phyloP scores from a whole-genome alignment of 2,888 invertebrate species.

The Asteroscopus sphinx region DNA sequence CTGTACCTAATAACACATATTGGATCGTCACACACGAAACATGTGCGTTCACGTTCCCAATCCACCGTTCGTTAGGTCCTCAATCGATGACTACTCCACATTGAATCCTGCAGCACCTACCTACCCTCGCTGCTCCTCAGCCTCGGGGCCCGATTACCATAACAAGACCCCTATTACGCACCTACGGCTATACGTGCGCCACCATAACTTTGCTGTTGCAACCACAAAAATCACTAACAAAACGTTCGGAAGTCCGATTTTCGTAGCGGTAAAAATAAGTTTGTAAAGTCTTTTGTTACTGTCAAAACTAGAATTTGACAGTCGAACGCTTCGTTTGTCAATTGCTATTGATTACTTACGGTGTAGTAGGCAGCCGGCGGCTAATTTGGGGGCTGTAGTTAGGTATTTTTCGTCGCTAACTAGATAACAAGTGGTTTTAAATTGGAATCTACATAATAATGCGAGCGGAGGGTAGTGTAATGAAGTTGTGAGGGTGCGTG shows the following conservation, averaged over 20 bases:
- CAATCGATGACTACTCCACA: slow-evolving; percentile 78
- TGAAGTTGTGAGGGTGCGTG: slow-evolving; percentile 69
- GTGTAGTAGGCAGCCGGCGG: slow-evolving; percentile 83
- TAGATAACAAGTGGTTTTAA: slow-evolving; percentile 90
- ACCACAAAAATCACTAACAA: slow-evolving; percentile 27
- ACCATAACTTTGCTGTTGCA: slow-evolving; percentile 44
- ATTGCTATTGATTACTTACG: slow-evolving; percentile 87
- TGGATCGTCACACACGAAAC: slow-evolving; percentile 19
- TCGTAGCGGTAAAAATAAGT: slow-evolving; percentile 34
- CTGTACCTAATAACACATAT: not conserved
- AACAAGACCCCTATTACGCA: slow-evolving; percentile 88
- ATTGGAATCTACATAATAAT: slow-evolving; percentile 89
- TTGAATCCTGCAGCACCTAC: slow-evolving; percentile 69
- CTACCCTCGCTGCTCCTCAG: slow-evolving; percentile 67
- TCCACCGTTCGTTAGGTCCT: slow-evolving; percentile 60
- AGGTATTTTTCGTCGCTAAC: slow-evolving; percentile 89
- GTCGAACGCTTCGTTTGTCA: slow-evolving; percentile 89
- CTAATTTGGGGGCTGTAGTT: slow-evolving; percentile 80
- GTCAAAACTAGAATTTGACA: slow-evolving; percentile 88
- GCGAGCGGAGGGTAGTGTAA: slow-evolving; percentile 70
- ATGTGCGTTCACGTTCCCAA: slow-evolving; percentile 40
- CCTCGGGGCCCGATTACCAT: slow-evolving; percentile 86
- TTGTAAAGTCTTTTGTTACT: slow-evolving; percentile 66
- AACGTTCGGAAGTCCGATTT: slow-evolving; percentile 6
- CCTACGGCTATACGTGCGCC: slow-evolving; percentile 69